Evolutionary conservation across 2,113 vertebrate species (phyloP), one percentile per base, ranked within the genome.

Genomic region (Ardeotis arabs): DNA sequence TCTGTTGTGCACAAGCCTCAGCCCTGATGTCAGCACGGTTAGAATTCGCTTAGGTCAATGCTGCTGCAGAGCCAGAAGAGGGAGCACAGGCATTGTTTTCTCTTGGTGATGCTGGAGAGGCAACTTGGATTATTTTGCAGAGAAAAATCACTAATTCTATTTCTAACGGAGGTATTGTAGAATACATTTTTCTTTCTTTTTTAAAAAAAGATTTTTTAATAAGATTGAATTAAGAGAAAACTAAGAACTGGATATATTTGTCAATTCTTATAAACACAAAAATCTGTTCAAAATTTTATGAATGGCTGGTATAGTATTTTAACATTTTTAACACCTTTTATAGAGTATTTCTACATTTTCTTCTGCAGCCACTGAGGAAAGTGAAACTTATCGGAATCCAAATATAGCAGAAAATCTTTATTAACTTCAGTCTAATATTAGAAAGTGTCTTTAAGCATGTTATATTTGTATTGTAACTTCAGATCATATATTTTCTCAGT

Each of bases 51-150:
- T 7, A 62, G 11, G 81, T 64, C 69, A 84, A 44, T 95, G 47
- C 18, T 87, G 35, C 89, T 67, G 25, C 28, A 35, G n/a, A 79
- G 13, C 98, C 98, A 97, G 97, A 63, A 98, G 98, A 97, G 98
- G 98, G 98, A 97, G 98, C 97, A 91, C 96, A 94, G 84, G 84
- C 63, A 64, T 87, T 91, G 69, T 58, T 9, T 2, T 74, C 96
- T 59, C 31, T 31, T 63, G 21, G 9, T 67, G 31, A 7, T 21
- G 11, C 35, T 29, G 14, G 33, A 37, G 29, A 49, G 50, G 23
- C 31, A 64, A 23, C 20, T 73, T 44, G 23, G 52, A 53, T 67
- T 67, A 39, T 76, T 84, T 79, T 5, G 0, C 14, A 52, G 12
- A 67, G n/a, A 24, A 56, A 89, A 75, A 74, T 10, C 24, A 23